Evolutionary conservation across 2,797 vertebrate species (phyloP), one percentile per base, ranked within the genome.

Genomic region (Pteropus rufus): DNA sequence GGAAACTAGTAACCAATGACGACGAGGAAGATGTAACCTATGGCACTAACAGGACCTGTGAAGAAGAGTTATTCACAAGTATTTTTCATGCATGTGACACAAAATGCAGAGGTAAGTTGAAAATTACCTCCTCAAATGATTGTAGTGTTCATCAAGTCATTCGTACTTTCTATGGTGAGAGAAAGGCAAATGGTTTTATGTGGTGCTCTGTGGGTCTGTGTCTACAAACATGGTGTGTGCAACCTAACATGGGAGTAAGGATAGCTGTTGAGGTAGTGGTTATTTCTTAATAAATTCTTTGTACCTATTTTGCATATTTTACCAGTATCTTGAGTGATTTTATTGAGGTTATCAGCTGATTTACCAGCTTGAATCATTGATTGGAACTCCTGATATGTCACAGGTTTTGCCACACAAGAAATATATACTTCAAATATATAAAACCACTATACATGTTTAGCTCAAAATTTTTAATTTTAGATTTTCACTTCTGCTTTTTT

Each of bases 81-180:
- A 98, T 99, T 96, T 99, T 99, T 98, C 98, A 98, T 58, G 99
- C 98, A 0, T 99, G 99, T 49, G 99, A 99, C 96, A 96, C 97
- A 6, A 98, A 99, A 49, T 98, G 97, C 65, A 98, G 98, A 99
- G 99, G 99, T 99, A 97, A 94, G 82, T 19, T 15, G 39, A 58
- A 24, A 52, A 52, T 14, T 26, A 29, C 29, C 3, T 83, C 29
- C 8, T 0, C 12, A 24, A 34, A 29, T 41, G 2, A 52, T 49
- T 21, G 26, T 26, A 21, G 6, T 3, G 2, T 11, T 49, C 4
- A 0, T 1, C 1, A 1, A 1, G 7, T 80, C 41, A 19, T 23
- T 29, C 5, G 18, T 21, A 2, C 75, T 54, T 70, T 23, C 1
- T 36, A 0, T 0, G 36, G 87, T 0, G 12, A 41, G 62, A 83